phyloP scores from a whole-genome alignment of 2,113 vertebrate genomes.

The Platichthys stellatus region DNA sequence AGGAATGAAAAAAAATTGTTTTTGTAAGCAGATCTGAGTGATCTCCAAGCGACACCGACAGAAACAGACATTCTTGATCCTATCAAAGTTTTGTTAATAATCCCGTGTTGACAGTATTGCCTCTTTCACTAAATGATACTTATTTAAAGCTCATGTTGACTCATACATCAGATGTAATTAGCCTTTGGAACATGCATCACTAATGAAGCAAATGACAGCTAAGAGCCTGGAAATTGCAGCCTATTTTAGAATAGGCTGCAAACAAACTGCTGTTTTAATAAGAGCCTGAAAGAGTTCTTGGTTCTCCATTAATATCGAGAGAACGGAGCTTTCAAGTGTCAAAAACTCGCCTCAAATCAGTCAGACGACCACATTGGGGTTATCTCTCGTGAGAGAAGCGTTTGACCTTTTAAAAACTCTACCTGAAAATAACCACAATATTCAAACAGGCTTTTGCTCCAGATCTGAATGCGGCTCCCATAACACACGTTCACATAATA shows the following conservation, averaged over 20 bases:
- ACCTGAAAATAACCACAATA: neutral
- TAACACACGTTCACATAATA: neutral
- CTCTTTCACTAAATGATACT: too few species aligned
- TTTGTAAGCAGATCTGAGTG: neutral
- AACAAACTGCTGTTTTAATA: too few species aligned
- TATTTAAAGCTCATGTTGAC: too few species aligned
- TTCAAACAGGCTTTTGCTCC: neutral
- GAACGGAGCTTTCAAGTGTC: too few species aligned
- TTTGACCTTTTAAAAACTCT: too few species aligned
- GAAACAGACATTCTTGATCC: neutral
- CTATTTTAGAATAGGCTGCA: too few species aligned
- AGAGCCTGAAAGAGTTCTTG: too few species aligned
- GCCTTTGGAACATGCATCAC: too few species aligned
- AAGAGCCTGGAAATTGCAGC: too few species aligned
- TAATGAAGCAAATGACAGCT: neutral
- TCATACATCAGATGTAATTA: neutral
- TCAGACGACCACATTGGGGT: neutral
- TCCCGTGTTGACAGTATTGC: too few species aligned
- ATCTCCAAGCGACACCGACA: neutral
- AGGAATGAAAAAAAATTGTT: too few species aligned
- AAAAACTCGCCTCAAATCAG: neutral
- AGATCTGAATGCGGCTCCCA: neutral
- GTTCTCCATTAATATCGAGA: too few species aligned
- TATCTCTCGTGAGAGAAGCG: neutral
- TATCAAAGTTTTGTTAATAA: neutral